A percentile compares a stretch with the other conserved stretches of the same genome.
phyloP scores from a whole-genome alignment of 1,140 invertebrate species.

The Micrasema minimum region DNA sequence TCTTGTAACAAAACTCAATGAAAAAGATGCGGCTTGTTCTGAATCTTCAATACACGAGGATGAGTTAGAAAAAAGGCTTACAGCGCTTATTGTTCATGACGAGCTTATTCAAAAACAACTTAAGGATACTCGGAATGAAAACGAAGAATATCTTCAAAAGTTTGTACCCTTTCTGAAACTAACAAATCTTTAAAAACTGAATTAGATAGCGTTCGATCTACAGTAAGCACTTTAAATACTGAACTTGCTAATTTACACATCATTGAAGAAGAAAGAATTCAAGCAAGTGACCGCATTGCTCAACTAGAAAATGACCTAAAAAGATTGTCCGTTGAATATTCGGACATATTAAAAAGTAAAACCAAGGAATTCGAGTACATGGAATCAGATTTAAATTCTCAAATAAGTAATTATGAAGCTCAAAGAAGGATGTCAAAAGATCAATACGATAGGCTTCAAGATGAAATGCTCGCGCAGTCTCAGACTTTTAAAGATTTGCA shows the following conservation, averaged over 20 bases:
- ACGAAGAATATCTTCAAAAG: conserved; percentile 67
- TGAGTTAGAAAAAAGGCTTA: conserved; percentile 66
- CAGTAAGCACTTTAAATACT: conserved; percentile 56
- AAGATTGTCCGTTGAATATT: conserved; percentile 66
- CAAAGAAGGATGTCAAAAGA: conserved; percentile 67
- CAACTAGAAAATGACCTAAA: conserved; percentile 66
- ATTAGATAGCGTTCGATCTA: conserved; percentile 55
- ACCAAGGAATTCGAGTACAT: conserved; percentile 70
- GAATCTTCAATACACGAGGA: conserved; percentile 69
- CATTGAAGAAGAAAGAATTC: conserved; percentile 58
- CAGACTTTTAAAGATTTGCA: conserved; percentile 57
- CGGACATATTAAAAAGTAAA: conserved; percentile 65
- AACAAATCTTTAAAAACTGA: conserved; percentile 59
- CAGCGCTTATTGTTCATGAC: conserved; percentile 68
- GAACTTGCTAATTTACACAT: conserved; percentile 48
- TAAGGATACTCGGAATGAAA: conserved; percentile 67
- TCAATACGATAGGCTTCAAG: conserved; percentile 67
- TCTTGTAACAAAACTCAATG: conserved; percentile 67
- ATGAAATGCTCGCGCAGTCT: conserved; percentile 64
- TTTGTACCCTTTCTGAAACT: conserved; percentile 62
- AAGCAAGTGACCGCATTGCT: conserved; percentile 58
- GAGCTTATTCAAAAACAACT: conserved; percentile 69
- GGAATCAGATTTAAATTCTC: conserved; percentile 70
- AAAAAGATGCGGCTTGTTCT: conserved; percentile 65
- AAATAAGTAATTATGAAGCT: conserved; percentile 68